phyloP scores from a whole-genome alignment of 2,113 vertebrate genomes.

The Morone saxatilis region DNA sequence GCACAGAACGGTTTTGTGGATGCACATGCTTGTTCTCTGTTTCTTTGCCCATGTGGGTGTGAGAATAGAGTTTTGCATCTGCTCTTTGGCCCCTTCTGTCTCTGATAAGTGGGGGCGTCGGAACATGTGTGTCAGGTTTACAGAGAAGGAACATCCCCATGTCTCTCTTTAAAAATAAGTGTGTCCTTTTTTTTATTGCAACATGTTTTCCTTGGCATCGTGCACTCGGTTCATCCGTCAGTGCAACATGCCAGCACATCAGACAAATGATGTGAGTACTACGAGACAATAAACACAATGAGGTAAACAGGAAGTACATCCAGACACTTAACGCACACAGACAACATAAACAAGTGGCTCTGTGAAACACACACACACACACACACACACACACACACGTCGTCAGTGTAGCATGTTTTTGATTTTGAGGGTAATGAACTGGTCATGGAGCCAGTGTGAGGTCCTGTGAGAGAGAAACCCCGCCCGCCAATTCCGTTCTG shows the following conservation, averaged over 20 bases:
- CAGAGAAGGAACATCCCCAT: constrained; percentile 2
- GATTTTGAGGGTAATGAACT: constrained; percentile 44
- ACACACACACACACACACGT: background rate
- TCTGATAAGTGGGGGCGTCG: constrained; percentile 26
- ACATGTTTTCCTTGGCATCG: constrained; percentile 11
- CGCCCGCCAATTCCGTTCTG: constrained; percentile 39
- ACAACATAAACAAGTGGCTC: background rate
- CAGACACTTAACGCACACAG: background rate
- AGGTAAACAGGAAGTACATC: constrained; percentile 33
- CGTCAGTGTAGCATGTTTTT: constrained; percentile 41
- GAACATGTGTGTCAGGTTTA: constrained; percentile 49
- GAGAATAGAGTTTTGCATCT: constrained; percentile 54
- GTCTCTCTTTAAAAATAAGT: constrained; percentile 9
- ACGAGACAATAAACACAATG: background rate
- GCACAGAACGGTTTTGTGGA: background rate
- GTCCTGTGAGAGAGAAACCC: constrained; percentile 62
- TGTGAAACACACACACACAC: background rate
- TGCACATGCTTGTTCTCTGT: constrained; percentile 10
- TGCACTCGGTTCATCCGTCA: constrained; percentile 6
- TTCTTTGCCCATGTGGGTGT: constrained; percentile 47
- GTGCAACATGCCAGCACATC: background rate
- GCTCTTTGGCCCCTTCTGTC: constrained; percentile 34
- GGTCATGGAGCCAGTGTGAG: constrained; percentile 50
- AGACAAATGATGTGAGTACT: constrained; percentile 1
- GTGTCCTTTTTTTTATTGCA: constrained; percentile 7